Evolutionary conservation across 2,888 invertebrate species (phyloP), one percentile per base, ranked within the genome.

Genomic region (Erebia epiphron): DNA sequence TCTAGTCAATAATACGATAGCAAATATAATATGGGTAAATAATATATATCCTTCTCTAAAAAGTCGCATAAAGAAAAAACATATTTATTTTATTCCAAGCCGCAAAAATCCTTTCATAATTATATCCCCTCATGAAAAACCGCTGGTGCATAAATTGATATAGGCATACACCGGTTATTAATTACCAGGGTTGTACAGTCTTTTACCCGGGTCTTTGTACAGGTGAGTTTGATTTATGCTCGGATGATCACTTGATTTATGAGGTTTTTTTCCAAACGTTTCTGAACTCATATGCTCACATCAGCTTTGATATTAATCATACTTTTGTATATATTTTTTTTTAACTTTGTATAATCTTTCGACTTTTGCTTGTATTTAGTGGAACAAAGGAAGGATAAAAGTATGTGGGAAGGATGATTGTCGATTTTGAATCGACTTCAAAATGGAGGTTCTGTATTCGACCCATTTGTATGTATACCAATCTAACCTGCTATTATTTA

Each of bases 101-200:
- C 46, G 13, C 49, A 21, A 21, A 62, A 62, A 62, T 21, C 49
- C 61, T 61, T 61, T 61, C 9, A 61, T 61, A 57, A 13, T n/a
- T 35, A 35, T 21, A 43, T 16, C 61, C 61, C 21, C 13, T 14
- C 13, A 49, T 46, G 16, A 62, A 58, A 67, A 58, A 16, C 58
- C 67, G 46, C 21, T 35, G 67, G 49, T 58, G 57, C 67, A 67
- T 67, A 58, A 67, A 67, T 58, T 67, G 67, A 67, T 67, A 58
- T 18, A 49, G 1, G 43, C 49, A 57, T 35, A 35, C 58, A 57
- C 49, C 49, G 49, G 67, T 67, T 67, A 67, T 67, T 67, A 67
- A 67, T 67, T 67, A 35, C 35, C 67, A 18, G 21, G 14, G 49
- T 8, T 46, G 46, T 62, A 49, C 43, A 43, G 43, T 43, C 43